Evolutionary conservation across 2,797 vertebrate genomes (phyloP).

Genomic region (Macroramphosus scolopax): DNA sequence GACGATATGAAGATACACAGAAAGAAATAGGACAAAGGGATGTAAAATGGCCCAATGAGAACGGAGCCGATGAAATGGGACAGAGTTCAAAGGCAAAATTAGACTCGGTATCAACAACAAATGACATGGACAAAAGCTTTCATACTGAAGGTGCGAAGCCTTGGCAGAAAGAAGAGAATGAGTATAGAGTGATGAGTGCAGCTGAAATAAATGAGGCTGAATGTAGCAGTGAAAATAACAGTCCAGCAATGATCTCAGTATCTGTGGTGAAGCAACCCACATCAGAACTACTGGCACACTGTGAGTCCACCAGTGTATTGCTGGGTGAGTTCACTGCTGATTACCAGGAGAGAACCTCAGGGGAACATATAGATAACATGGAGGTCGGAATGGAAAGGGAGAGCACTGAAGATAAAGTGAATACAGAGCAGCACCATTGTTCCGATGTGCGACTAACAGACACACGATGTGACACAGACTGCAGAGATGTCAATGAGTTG

Average conservation of each 20-base stretch:
- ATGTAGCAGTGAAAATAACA: background rate
- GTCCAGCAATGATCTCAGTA: background rate
- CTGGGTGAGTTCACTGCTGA: background rate
- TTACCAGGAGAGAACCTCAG: slow-evolving; percentile 6
- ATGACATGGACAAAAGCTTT: background rate
- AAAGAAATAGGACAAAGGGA: background rate
- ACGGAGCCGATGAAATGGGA: no score
- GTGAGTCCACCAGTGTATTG: slow-evolving; percentile 5
- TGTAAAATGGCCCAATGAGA: background rate
- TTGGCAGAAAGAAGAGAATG: background rate
- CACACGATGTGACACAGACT: background rate
- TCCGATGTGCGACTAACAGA: slow-evolving; percentile 8
- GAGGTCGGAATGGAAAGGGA: slow-evolving; percentile 8
- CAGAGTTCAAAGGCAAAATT: no score
- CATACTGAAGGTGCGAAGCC: no score
- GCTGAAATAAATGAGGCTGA: slow-evolving; percentile 1
- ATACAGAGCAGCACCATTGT: background rate
- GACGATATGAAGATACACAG: no score
- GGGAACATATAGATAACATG: background rate
- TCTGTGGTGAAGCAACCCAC: slow-evolving; percentile 2
- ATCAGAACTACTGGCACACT: slow-evolving; percentile 1
- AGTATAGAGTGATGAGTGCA: background rate
- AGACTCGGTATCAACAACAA: background rate
- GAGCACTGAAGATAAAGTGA: slow-evolving; percentile 8
- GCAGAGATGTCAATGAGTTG: background rate